These are phyloP conservation scores for Trachythela sp. DNA, from an alignment of 64 coral and sea anemone species.

Conservation along the genomic window DNA sequence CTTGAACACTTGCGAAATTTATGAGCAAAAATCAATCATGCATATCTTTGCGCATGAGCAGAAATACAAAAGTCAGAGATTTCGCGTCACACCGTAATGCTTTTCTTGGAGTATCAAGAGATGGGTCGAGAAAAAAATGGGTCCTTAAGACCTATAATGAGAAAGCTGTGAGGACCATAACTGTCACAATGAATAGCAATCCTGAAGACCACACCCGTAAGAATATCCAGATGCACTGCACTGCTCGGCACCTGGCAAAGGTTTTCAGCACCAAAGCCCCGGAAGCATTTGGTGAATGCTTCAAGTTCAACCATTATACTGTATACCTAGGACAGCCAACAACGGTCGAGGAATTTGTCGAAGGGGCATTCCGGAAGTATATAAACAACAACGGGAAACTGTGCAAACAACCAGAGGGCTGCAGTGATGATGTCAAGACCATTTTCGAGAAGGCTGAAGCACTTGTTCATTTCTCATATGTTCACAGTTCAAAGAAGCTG, in stretches of 20 bases:
- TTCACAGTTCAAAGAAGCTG: conserved; percentile 10
- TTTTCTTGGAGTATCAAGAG: too few species aligned
- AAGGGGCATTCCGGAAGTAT: conserved; percentile 50
- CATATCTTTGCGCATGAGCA: too few species aligned
- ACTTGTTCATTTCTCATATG: not conserved
- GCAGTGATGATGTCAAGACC: not conserved
- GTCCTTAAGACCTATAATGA: conserved; percentile 11
- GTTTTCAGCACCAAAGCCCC: conserved; percentile 53
- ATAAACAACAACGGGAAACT: conserved; percentile 66
- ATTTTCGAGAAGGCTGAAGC: conserved; percentile 19
- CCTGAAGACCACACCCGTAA: conserved; percentile 58
- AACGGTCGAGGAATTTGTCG: conserved; percentile 78
- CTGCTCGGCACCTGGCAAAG: conserved; percentile 57
- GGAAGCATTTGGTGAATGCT: conserved; percentile 56
- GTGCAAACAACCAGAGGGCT: not conserved
- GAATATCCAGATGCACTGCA: conserved; percentile 68
- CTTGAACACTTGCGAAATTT: too few species aligned
- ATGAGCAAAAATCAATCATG: too few species aligned
- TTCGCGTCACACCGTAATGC: too few species aligned
- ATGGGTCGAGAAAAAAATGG: conserved; percentile 12
- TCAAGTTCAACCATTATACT: conserved; percentile 68
- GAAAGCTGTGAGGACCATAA: not conserved
- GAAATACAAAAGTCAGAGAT: not conserved
- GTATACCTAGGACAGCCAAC: conserved; percentile 38
- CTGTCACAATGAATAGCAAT: conserved; percentile 35